Base-by-base conservation (phyloP, 2,888 invertebrate genomes). In the Antitype chi region DNA sequence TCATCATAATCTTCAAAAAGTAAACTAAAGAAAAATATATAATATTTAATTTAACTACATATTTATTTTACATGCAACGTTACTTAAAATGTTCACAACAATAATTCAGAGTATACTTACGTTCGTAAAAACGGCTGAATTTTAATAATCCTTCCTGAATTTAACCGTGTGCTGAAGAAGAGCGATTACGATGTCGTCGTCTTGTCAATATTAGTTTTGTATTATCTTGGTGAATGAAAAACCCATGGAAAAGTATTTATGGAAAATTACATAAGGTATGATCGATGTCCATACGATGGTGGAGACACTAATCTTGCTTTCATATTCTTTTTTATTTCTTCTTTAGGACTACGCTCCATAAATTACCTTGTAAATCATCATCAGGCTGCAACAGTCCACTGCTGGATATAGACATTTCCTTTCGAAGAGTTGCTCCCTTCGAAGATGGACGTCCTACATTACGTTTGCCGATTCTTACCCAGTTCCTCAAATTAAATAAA, bases 171-270 rank as follows among this genome's bases (percentile, higher is more conserved):
- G 49, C 77, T 55, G n/a, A 72, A 63, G 47, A 63, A 79, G 80
- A 70, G 70, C 62, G 78, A 80, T 78, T 43, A 57, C n/a, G 38
- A 28, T 43, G 11, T 28, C n/a, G 55, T 32, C 28, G 49, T 57
- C 43, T 57, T 57, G 55, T 57, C 63, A 73, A 78, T 78, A 80
- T 78, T 78, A 63, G 43, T 15, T 78, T 63, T 63, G 43, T 52
- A 43, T 73, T 73, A 57, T 32, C 5, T 43, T 32, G 25, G 55
- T n/a, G n/a, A 64, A 80, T 47, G 47, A 80, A 73, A 77, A 80
- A 23, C 25, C 1, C 25, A 32, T 57, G 52, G 63, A 62, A 62
- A 63, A 49, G 15, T 28, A 38, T 62, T 52, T 28, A 60, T 53
- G 76, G 69, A 70, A 77, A 62, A 62, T 28, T 64, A 64, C 9